Evolutionary conservation across 2,113 vertebrate genomes (phyloP).

Genomic region (Neodon shergylaensis): DNA sequence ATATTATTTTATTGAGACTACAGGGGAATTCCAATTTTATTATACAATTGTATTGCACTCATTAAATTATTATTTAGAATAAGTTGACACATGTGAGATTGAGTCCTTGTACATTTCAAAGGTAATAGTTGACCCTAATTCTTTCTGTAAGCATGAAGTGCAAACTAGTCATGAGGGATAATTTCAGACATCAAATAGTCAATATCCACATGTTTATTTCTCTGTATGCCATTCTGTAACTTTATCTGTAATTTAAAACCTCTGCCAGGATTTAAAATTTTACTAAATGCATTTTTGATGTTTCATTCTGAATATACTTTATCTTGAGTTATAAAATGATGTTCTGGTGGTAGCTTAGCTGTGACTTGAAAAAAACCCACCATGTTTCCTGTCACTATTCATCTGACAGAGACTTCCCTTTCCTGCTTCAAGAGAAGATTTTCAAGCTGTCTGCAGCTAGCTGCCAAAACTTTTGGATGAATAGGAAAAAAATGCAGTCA

Average conservation of each 20-base stretch:
- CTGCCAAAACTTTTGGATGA: constrained; percentile 73
- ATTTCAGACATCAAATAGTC: constrained; percentile 79
- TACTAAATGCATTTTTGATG: constrained; percentile 57
- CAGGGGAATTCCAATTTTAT: constrained; percentile 76
- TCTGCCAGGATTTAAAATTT: constrained; percentile 21
- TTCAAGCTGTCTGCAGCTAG: constrained; percentile 70
- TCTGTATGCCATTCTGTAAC: not conserved
- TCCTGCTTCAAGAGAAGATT: constrained; percentile 62
- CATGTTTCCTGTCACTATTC: constrained; percentile 54
- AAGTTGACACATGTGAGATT: constrained; percentile 72
- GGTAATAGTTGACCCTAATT: constrained; percentile 74
- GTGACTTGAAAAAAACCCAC: not conserved
- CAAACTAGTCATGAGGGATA: constrained; percentile 72
- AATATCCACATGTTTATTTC: constrained; percentile 57
- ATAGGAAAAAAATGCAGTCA: constrained; percentile 59
- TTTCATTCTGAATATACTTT: constrained; percentile 56
- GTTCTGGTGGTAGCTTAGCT: constrained; percentile 60
- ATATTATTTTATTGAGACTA: constrained; percentile 80
- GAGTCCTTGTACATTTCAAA: constrained; percentile 70
- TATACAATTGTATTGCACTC: constrained; percentile 64
- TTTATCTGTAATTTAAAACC: constrained; percentile 40
- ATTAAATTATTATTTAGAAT: constrained; percentile 77
- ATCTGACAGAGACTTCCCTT: constrained; percentile 68
- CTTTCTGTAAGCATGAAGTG: constrained; percentile 62
- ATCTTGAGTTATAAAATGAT: constrained; percentile 61